Percentiles rank a stretch among this genome's conserved stretches.
phyloP scores from a whole-genome alignment of 2,113 vertebrate genomes.

The Muntiacus muntjak region DNA sequence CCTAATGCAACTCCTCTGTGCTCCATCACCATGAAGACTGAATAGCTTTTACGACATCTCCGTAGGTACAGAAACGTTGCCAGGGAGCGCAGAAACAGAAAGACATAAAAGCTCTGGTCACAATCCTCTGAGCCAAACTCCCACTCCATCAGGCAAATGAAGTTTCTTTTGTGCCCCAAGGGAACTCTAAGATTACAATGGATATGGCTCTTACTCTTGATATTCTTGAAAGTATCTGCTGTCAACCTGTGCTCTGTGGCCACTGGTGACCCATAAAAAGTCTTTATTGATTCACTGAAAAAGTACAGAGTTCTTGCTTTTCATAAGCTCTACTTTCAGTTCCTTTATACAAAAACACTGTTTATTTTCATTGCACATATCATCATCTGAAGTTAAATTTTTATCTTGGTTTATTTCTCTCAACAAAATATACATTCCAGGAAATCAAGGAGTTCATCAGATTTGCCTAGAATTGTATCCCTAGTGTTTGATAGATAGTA shows the following conservation, averaged over 20 bases:
- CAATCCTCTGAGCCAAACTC: neutral
- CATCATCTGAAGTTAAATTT: neutral
- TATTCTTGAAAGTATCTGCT: neutral
- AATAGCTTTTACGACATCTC: neutral
- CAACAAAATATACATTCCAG: neutral
- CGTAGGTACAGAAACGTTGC: neutral
- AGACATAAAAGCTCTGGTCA: neutral
- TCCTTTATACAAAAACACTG: neutral
- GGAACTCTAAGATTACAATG: neutral
- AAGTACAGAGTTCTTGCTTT: neutral
- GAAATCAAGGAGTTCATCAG: neutral
- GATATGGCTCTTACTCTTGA: neutral
- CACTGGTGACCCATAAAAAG: neutral
- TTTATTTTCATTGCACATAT: slow-evolving; percentile 38
- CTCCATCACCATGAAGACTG: neutral
- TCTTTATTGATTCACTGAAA: neutral
- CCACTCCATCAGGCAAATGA: slow-evolving; percentile 11
- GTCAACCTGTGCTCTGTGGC: neutral
- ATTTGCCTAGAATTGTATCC: neutral
- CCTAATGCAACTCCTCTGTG: neutral
- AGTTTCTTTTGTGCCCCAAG: neutral
- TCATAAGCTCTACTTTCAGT: neutral
- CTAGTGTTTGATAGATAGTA: neutral
- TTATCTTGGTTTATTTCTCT: neutral
- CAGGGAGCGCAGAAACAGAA: neutral